A percentile compares a stretch with the other conserved stretches of the same genome.
phyloP scores from a whole-genome alignment of 2,113 vertebrate species.

The Vicugna pacos region DNA sequence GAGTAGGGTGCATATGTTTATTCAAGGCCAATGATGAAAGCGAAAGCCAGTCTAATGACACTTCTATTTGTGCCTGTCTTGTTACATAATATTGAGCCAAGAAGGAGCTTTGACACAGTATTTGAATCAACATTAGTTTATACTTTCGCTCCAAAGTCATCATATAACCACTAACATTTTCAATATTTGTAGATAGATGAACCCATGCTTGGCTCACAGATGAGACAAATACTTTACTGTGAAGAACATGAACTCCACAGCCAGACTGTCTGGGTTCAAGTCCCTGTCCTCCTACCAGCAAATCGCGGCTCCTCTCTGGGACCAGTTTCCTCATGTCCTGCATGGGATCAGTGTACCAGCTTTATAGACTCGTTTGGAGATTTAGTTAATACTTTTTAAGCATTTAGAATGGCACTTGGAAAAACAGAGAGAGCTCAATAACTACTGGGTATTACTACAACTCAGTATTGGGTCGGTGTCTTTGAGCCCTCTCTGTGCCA shows the following conservation, averaged over 20 bases:
- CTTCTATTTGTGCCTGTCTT: background rate
- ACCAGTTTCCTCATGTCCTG: background rate
- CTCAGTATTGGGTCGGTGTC: background rate
- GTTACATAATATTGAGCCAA: background rate
- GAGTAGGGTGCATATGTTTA: background rate
- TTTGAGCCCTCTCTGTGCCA: background rate
- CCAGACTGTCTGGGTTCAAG: background rate
- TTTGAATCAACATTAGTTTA: background rate
- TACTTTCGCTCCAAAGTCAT: background rate
- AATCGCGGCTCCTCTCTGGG: background rate
- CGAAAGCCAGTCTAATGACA: background rate
- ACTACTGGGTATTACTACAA: background rate
- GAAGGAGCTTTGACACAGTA: background rate
- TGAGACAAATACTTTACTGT: background rate
- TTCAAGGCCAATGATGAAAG: constrained; percentile 12
- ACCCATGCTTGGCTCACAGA: background rate
- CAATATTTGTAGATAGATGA: background rate
- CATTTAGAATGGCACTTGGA: background rate
- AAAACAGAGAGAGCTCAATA: background rate
- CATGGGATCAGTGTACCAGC: background rate
- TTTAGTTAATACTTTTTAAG: background rate
- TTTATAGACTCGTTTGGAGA: background rate
- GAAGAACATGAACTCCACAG: background rate
- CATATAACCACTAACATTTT: background rate
- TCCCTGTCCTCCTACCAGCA: background rate